Base-by-base conservation (phyloP, 2,113 vertebrate species). In the Symphodus melops region DNA sequence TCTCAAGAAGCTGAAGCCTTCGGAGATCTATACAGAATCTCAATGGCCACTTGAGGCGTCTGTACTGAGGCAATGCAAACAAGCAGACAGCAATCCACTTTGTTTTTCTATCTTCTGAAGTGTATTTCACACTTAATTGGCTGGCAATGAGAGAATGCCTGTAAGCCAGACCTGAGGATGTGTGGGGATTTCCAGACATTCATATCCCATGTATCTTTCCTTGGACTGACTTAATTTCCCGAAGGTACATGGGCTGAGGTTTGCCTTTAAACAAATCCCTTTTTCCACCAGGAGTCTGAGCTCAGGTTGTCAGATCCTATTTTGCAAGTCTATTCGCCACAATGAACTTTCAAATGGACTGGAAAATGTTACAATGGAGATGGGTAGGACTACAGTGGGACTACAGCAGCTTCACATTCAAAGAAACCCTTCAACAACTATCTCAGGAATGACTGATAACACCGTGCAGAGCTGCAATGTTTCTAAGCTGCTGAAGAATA, bases 201-300 rank as follows among this genome's bases (percentile, higher is more conserved):
- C 36, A 76, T 79, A 82, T 84, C 87, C 83, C 77, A 83, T 79
- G 85, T 84, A 71, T 76, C 75, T 76, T 79, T 85, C 76, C 81
- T 88, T 90, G 63, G 75, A 84, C 86, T 68, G 56, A 51, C 75
- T 90, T 93, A 85, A 94, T 92, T 93, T 92, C 90, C 92, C 92
- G 25, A 75, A 44, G 87, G 87, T 89, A 79, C 66, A 75, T 16
- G 20, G 20, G 55, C 76, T 79, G 39, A 23, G 71, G 70, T 83
- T 87, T 72, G 82, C 77, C 51, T 64, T 72, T 62, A 48, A 56
- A 86, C 89, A 91, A 91, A 88, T 91, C 86, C 73, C 28, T 21
- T 67, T 44, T 68, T 71, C 79, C 74, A 57, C 67, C 59, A 23
- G 55, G 41, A 6, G 57, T 73, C 79, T 62, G 41, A 65, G 70